Percentiles rank a stretch among this genome's conserved stretches.
Conservation (phyloP, 2,888 invertebrate species). For the Thereva nobilitata region DNA sequence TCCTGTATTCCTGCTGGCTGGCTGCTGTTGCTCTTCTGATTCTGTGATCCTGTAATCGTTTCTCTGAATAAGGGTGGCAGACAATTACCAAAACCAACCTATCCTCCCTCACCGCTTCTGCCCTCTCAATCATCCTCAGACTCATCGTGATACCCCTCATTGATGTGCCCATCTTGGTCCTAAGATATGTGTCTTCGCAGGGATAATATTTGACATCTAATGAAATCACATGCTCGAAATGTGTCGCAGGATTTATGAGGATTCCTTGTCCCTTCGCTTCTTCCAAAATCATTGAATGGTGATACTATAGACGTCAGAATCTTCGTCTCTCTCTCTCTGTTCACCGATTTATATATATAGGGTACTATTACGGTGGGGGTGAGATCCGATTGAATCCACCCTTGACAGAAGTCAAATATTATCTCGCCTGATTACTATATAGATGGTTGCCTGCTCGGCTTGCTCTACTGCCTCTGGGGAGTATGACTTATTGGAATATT, state of each 20-base stretch:
- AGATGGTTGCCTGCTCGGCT: slow-evolving; percentile 14
- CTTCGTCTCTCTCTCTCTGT: too few relatives aligned
- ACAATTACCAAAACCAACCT: slow-evolving; percentile 7
- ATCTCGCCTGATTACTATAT: slow-evolving; percentile 36
- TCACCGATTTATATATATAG: too few relatives aligned
- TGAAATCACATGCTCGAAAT: slow-evolving; percentile 40
- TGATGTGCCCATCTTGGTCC: too few relatives aligned
- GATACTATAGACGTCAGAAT: too few relatives aligned
- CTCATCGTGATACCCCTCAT: too few relatives aligned
- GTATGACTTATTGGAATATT: slow-evolving; percentile 28
- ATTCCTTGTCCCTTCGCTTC: slow-evolving; percentile 7
- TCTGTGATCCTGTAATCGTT: slow-evolving; percentile 5
- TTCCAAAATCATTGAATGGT: slow-evolving; percentile 1
- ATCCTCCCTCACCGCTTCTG: background rate
- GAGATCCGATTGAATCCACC: slow-evolving; percentile 31
- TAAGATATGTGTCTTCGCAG: slow-evolving; percentile 19
- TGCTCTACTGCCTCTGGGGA: slow-evolving; percentile 12
- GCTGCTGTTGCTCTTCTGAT: too few relatives aligned
- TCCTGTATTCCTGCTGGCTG: too few relatives aligned
- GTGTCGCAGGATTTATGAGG: slow-evolving; percentile 36
- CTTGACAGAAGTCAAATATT: slow-evolving; percentile 40
- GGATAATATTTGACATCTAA: slow-evolving; percentile 39
- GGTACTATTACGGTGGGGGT: background rate
- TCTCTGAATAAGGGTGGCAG: background rate
- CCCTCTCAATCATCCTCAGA: background rate